Percentiles rank a stretch among this genome's conserved stretches.
Conservation (phyloP, 2,888 invertebrate species). For the Saturnia japonica region DNA sequence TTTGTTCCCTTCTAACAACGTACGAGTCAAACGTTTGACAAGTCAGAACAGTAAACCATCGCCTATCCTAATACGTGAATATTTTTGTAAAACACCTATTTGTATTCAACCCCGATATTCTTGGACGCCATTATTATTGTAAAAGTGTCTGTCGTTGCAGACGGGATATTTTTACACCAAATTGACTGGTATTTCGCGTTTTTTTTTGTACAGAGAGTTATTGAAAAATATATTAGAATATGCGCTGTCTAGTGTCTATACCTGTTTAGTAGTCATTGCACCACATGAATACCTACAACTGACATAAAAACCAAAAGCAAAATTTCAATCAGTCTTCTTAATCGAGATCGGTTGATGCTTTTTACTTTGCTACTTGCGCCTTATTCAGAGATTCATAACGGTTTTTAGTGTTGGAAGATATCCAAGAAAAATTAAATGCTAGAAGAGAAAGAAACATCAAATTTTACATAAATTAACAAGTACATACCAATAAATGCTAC, state of each 20-base stretch:
- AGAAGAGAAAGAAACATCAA: not conserved
- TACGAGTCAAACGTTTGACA: not conserved
- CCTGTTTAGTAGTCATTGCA: too few relatives aligned
- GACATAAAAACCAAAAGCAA: too few relatives aligned
- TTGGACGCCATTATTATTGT: constrained; percentile 47
- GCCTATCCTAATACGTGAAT: constrained; percentile 52
- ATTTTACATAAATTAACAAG: too few relatives aligned
- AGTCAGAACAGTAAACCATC: constrained; percentile 28
- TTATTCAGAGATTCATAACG: not conserved
- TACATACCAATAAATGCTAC: too few relatives aligned
- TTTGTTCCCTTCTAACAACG: not conserved
- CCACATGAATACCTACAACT: too few relatives aligned
- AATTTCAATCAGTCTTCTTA: too few relatives aligned
- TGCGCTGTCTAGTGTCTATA: not conserved
- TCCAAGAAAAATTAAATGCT: not conserved
- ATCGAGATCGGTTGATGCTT: too few relatives aligned
- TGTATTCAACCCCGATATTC: constrained; percentile 46
- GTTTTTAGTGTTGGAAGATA: not conserved
- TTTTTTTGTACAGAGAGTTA: not conserved
- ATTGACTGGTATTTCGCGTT: not conserved
- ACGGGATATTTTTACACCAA: constrained; percentile 36
- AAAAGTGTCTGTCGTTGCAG: constrained; percentile 40
- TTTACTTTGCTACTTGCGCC: too few relatives aligned
- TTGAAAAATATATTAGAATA: not conserved
- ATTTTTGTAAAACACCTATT: constrained; percentile 55